Evolutionary conservation across 2,113 vertebrate species (phyloP).

Genomic region (Pygoscelis antarcticus): DNA sequence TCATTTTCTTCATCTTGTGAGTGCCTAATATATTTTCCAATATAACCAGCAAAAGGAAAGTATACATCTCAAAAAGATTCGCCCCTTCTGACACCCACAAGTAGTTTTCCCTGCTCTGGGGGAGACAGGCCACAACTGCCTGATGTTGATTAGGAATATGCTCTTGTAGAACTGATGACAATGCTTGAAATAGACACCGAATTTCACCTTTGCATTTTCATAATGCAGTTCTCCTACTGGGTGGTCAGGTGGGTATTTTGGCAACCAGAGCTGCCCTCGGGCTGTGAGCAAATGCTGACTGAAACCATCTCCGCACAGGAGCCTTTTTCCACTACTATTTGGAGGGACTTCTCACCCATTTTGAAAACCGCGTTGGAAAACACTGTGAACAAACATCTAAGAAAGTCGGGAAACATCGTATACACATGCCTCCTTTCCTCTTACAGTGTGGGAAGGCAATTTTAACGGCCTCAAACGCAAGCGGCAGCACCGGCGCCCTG

Average conservation of each 20-base stretch:
- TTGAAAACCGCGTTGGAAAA: background rate
- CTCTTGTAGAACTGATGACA: background rate
- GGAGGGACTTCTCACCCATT: too few species aligned
- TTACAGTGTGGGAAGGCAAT: accelerated
- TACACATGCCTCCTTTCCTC: background rate
- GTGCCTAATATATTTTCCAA: background rate
- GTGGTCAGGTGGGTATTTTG: too few species aligned
- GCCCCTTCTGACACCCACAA: accelerated
- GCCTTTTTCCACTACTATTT: accelerated
- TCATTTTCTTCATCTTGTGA: background rate
- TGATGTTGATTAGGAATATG: accelerated
- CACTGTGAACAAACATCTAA: background rate
- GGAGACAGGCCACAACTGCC: too few species aligned
- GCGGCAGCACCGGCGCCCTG: accelerated
- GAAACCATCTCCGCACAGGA: accelerated
- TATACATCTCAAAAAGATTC: accelerated
- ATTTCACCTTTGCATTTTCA: background rate
- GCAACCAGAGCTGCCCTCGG: background rate
- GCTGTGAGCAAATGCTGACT: accelerated
- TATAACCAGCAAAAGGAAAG: background rate
- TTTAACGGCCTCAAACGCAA: background rate
- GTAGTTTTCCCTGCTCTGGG: background rate
- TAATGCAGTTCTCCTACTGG: accelerated
- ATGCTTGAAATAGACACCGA: accelerated
- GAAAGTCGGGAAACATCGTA: background rate